Evolutionary conservation across 2,113 vertebrate genomes (phyloP), one percentile per base, ranked within the genome.

Genomic region (Brachirus orientalis): DNA sequence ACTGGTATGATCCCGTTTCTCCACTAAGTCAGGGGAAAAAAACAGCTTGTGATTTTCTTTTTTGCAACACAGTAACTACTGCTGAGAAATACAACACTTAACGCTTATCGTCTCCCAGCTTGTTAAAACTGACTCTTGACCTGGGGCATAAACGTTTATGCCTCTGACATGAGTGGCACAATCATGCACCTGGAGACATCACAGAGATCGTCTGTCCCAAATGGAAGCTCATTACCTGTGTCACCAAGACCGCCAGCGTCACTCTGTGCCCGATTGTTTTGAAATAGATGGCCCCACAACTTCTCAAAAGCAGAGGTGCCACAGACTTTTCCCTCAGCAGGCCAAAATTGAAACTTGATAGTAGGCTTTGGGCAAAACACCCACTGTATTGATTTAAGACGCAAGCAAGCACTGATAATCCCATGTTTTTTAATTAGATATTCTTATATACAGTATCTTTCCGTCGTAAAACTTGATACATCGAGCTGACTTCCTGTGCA

Each of bases 151-250:
- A 88, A 85, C 2, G 80, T 65, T 67, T 79, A 41, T 72, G 68
- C 66, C 36, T 62, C 38, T 75, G 82, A 83, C 79, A 76, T 62
- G 52, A 77, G 52, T 22, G 16, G 17, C 0, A 58, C 76, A 85
- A 84, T 90, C 86, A 83, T 53, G 60, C 80, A 75, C 78, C 78
- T 74, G 80, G 64, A 71, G 64, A 28, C 28, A 28, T 28, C 28
- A 28, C 6, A 6, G 28, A 28, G 28, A 71, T 70, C 40, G 44
- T 81, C 55, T 74, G 66, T 70, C 50, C 69, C 37, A 72, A 84
- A 78, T 79, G 75, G 79, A 47, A 74, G 63, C 69, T 73, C 74
- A 81, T 88, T 89, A 84, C 76, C 87, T 71, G 77, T 90, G 90
- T 88, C 88, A 85, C 76, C 46, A 35, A 88, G 87, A 85, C 88